phyloP scores from a whole-genome alignment of 1,140 invertebrate species.

The Brachionus angularis region DNA sequence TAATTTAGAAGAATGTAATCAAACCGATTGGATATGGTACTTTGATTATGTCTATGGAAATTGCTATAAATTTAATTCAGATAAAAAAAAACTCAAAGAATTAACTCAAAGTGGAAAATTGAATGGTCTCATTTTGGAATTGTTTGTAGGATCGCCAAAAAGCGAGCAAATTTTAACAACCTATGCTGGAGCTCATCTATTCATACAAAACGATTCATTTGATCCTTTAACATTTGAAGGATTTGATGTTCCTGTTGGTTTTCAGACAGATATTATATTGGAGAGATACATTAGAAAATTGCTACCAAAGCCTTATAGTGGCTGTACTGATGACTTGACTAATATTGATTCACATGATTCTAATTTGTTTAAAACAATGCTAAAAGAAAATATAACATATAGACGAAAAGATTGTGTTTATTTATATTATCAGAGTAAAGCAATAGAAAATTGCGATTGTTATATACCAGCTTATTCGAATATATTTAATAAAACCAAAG shows the following conservation, averaged over 20 bases:
- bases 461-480: neutral
- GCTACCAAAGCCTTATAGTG: neutral
- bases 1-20: neutral
- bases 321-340: neutral
- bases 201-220: neutral
- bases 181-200: constrained; percentile 11
- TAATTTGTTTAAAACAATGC: neutral
- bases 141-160: neutral
- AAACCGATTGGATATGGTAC: neutral
- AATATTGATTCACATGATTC: constrained; percentile 19
- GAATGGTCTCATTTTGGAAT: constrained; percentile 6
- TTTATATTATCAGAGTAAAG: neutral
- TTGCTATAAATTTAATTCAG: constrained; percentile 24
- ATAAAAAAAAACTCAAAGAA: neutral
- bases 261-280: neutral
- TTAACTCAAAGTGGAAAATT: neutral
- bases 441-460: neutral
- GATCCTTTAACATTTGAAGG: neutral
- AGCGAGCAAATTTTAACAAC: neutral
- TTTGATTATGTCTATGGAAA: neutral
- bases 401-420: neutral
- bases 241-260: neutral
- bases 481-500: neutral
- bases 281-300: neutral
- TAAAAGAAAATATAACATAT: neutral